Base-by-base conservation (phyloP, 2,888 invertebrate species). In the Limenitis arthemis region DNA sequence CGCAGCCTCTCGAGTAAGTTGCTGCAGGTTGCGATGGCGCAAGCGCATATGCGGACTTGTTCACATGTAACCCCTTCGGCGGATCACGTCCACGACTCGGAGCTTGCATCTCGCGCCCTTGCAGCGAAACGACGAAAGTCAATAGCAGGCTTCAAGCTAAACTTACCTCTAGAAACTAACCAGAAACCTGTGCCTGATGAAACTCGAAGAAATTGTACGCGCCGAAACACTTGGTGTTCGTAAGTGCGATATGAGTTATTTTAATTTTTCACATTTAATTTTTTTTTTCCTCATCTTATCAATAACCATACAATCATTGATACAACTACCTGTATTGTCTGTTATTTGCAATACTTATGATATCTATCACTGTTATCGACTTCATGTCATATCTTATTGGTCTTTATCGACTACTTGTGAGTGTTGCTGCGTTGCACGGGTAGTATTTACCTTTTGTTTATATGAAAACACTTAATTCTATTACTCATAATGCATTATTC, bases 191-290 rank as follows among this genome's bases (percentile, higher is more conserved):
- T 73, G 28, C 55, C 73, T 47, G 77, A 79, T 65, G 74, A 63
- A 55, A 61, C 72, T 49, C 77, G 82, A 61, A 70, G 73, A 44
- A 67, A 67, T 59, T 73, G 75, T 63, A 79, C 73, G 52, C 84
- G 87, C 64, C 76, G 87, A 61, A 87, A 87, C 74, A 86, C 87
- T 64, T 87, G 87, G 87, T 86, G 86, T 76, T 79, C 86, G 87
- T 87, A 79, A 60, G 60, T 60, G 52, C 40, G 32, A 47, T 11
- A 44, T 44, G 47, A 44, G 33, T 33, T 44, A 43, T 50, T 52
- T 3, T 20, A 33, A 40, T 49, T 31, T 20, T 39, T 41, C 43
- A 51, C 34, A 42, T 48, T 46, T 11, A 29, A 32, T 30, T 53
- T 47, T 41, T 36, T 39, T 11, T 40, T 38, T 42, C 37, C 34